Evolutionary conservation across 2,113 vertebrate genomes (phyloP).

Genomic region (Microcebus griseorufus): DNA sequence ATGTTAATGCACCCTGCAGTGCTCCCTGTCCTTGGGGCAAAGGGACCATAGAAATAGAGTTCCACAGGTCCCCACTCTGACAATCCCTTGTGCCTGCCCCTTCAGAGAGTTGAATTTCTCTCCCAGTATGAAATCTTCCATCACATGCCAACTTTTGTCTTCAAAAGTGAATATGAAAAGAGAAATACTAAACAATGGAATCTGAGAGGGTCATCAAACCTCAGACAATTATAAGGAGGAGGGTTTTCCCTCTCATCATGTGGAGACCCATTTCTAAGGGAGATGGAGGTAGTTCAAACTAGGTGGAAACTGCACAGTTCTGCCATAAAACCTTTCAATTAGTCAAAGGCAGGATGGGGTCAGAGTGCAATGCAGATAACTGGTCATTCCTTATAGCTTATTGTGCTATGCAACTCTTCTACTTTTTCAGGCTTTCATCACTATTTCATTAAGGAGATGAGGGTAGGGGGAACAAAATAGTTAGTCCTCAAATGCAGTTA

Average conservation of each 20-base stretch:
- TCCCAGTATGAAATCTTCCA: neutral
- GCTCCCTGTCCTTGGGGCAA: neutral
- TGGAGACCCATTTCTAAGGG: neutral
- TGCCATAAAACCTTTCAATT: neutral
- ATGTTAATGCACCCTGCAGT: accelerated
- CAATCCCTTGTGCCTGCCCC: too few relatives aligned
- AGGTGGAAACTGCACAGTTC: neutral
- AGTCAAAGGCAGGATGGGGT: neutral
- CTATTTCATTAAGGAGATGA: neutral
- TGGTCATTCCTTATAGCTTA: neutral
- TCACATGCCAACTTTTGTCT: neutral
- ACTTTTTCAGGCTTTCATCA: neutral
- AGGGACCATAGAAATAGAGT: neutral
- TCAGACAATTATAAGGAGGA: neutral
- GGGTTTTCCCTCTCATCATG: neutral
- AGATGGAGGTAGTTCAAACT: neutral
- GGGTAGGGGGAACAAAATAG: neutral
- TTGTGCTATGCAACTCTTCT: neutral
- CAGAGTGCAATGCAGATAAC: too few relatives aligned
- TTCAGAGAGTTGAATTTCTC: neutral
- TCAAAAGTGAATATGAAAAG: neutral
- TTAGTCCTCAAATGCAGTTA: neutral
- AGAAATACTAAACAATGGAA: neutral
- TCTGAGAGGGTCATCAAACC: neutral
- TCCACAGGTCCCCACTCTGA: neutral